Evolutionary conservation across 1,140 invertebrate genomes (phyloP).

Genomic region (Bradysia coprophila): DNA sequence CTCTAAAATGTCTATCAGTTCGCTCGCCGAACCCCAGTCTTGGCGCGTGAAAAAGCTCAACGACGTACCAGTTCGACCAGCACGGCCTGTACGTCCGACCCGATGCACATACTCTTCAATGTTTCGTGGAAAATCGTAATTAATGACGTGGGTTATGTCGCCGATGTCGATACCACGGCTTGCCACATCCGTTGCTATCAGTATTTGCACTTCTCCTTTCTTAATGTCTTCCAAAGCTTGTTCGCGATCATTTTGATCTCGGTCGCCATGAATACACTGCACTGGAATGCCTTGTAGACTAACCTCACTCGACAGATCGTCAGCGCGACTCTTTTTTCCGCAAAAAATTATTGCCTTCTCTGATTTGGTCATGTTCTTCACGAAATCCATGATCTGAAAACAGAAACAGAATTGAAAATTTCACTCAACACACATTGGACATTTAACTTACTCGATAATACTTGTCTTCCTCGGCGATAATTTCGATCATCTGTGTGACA

Average conservation of each 20-base stretch:
- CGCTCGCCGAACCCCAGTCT: constrained; percentile 60
- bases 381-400: constrained; percentile 19
- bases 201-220: constrained; percentile 48
- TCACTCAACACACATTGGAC: constrained; percentile 8
- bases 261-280: constrained; percentile 74
- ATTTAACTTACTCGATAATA: constrained; percentile 27
- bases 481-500: constrained; percentile 54
- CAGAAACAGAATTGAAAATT: constrained; percentile 30
- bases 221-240: constrained; percentile 67
- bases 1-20: constrained; percentile 67
- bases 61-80: constrained; percentile 63
- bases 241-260: constrained; percentile 73
- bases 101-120: constrained; percentile 85
- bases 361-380: constrained; percentile 34
- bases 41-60: constrained; percentile 60
- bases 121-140: constrained; percentile 78
- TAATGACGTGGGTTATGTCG: constrained; percentile 72
- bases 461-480: constrained; percentile 59
- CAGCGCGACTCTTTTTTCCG: constrained; percentile 60
- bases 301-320: constrained; percentile 64
- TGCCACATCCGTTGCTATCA: constrained; percentile 91
- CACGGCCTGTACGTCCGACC: constrained; percentile 74
- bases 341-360: constrained; percentile 84
- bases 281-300: constrained; percentile 41
- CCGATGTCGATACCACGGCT: constrained; percentile 83